Evolutionary conservation across 1,140 invertebrate species (phyloP), one percentile per base, ranked within the genome.

Genomic region (Drosophila ogumai): DNA sequence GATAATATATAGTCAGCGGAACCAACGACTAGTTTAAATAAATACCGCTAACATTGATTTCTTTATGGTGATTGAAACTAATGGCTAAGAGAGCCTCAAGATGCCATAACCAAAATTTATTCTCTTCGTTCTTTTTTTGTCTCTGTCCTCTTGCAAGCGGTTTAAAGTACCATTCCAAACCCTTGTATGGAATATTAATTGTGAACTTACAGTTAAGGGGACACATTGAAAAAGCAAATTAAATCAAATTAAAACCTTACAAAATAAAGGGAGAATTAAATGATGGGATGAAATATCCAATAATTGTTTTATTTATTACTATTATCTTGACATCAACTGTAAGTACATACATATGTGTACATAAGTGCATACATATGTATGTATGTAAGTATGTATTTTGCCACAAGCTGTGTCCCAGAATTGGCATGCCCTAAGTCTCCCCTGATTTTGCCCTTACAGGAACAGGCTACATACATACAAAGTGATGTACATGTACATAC

Each of bases 351-450:
- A 28, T 15, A 6, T 19, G 15, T 47, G 25, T 49, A 6, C 22
- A 25, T 19, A 46, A 2, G 3, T 9, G 3, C 4, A 9, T 50
- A 50, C 9, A 10, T 50, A n/a, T 28, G 22, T 47, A 47, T 4
- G 1, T 15, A 49, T 0, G 1, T 49, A 17, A 5, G 10, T 44
- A 17, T 46, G 9, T 6, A 17, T 8, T 17, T 55, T 22, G 15
- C 25, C 17, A 22, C 49, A 40, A 40, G 28, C 52, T 36, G 19
- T 50, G 13, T 54, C 34, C 12, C 52, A 36, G 19, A 54, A 36
- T 22, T 54, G 34, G 19, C 19, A 54, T 54, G 19, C 32, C 32
- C 17, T 36, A 9, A 38, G 32, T 36, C 32, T 36, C 32, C 17
- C 34, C 50, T 38, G 52, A 8, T 10, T 36, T 54, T 36, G 34